Evolutionary conservation across 2,113 vertebrate genomes (phyloP).

Genomic region (Ptychochromis oligacanthus): DNA sequence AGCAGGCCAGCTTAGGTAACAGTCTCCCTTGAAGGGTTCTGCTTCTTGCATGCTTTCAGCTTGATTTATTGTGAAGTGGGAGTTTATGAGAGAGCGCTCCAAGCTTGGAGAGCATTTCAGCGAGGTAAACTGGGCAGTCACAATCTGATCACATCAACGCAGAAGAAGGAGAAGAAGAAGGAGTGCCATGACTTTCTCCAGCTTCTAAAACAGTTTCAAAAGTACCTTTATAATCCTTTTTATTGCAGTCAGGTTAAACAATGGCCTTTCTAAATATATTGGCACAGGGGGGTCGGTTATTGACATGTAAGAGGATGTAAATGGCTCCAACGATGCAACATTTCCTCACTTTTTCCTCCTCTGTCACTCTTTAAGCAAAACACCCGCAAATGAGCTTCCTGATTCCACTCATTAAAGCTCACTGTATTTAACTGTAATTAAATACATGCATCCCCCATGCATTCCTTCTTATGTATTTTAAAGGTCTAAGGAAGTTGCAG

Average conservation of each 20-base stretch:
- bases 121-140: neutral
- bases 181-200: neutral
- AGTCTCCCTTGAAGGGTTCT: slow-evolving; percentile 2
- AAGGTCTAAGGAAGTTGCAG: neutral
- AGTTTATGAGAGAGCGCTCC: neutral
- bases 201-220: neutral
- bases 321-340: neutral
- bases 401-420: slow-evolving; percentile 11
- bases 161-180: neutral
- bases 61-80: slow-evolving; percentile 38
- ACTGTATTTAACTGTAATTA: neutral
- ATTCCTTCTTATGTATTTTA: neutral
- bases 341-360: slow-evolving; percentile 32
- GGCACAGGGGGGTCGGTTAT: slow-evolving; percentile 4
- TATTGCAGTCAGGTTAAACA: neutral
- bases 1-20: slow-evolving; percentile 8
- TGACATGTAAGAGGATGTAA: slow-evolving; percentile 14
- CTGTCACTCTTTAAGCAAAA: slow-evolving; percentile 14
- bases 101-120: neutral
- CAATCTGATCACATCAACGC: neutral
- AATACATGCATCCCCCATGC: neutral
- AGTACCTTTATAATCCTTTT: neutral
- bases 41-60: slow-evolving; percentile 24
- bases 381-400: slow-evolving; percentile 33
- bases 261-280: neutral